Base-by-base conservation (phyloP, 2,888 invertebrate species). In the Diploptera punctata region DNA sequence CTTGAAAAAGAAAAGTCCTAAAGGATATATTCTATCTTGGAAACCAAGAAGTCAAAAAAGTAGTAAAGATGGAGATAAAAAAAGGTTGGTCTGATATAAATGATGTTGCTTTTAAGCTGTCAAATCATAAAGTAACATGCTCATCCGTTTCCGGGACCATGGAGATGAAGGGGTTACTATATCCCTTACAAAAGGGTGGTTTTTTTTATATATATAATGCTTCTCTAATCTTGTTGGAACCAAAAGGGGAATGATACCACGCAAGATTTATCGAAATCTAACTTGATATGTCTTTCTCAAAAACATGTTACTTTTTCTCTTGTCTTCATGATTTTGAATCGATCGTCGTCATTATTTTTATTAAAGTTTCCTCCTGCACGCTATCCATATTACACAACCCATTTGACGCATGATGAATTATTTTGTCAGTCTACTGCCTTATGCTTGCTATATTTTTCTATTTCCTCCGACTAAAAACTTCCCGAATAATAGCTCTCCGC, bases 51-150 rank as follows among this genome's bases (percentile, higher is more conserved):
- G n/a, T n/a, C n/a, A n/a, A n/a, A n/a, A n/a, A n/a, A n/a, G n/a
- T n/a, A n/a, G 52, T 24, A 24, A 21, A 52, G 52, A 24, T 9
- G 38, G 13, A 13, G 13, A 38, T 24, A 52, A 52, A 52, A 52
- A 24, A 24, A 13, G 5, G 1, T 52, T 52, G 18, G 24, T 19
- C 24, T 52, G 52, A 13, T 52, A 52, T 52, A 52, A 52, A 52
- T 52, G 52, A 52, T 52, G 21, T 24, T 52, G 52, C 52, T 52
- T 52, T 52, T 52, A 52, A 52, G 52, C 52, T 21, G 52, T 52
- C 52, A 52, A 52, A 52, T 52, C 52, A 52, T 24, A 52, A 52
- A 52, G 52, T 52, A 52, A 52, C 52, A 52, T 52, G 52, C 52
- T 52, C 52, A 52, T 52, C 52, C 52, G 52, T 52, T 52, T 52